phyloP scores from a whole-genome alignment of 2,113 vertebrate genomes.

The Scomber colias region DNA sequence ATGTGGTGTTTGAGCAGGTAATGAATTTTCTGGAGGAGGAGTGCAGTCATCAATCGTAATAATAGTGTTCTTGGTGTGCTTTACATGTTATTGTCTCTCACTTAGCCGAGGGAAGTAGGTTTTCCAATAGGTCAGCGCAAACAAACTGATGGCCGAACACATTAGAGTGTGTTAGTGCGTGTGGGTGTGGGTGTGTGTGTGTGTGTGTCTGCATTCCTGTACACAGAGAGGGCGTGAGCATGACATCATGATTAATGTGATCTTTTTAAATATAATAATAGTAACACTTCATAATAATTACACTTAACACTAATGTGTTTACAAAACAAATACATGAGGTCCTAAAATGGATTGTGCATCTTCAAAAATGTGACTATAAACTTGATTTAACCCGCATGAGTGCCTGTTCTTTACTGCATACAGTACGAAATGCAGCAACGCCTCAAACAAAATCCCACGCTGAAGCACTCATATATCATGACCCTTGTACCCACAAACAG shows the following conservation, averaged over 20 bases:
- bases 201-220: conserved; percentile 8
- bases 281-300: background rate
- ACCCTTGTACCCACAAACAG: background rate
- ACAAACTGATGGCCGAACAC: conserved; percentile 11
- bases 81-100: conserved; percentile 63
- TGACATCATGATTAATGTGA: conserved; percentile 23
- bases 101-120: conserved; percentile 48
- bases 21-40: conserved; percentile 53
- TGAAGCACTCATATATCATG: background rate
- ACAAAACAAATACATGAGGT: conserved; percentile 8
- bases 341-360: background rate
- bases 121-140: conserved; percentile 61
- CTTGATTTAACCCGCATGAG: background rate
- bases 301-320: background rate
- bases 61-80: conserved; percentile 44
- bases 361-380: background rate
- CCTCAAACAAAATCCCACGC: background rate
- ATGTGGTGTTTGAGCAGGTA: conserved; percentile 55
- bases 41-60: conserved; percentile 58
- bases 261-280: conserved; percentile 3
- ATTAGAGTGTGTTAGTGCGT: conserved; percentile 20
- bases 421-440: background rate
- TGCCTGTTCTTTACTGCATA: background rate
- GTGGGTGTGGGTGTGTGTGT: conserved; percentile 13
- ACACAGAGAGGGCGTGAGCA: background rate